These are phyloP conservation scores for Gobionotothen gibberifrons DNA, from an alignment of 2,797 vertebrate species.

Conservation along the genomic window DNA sequence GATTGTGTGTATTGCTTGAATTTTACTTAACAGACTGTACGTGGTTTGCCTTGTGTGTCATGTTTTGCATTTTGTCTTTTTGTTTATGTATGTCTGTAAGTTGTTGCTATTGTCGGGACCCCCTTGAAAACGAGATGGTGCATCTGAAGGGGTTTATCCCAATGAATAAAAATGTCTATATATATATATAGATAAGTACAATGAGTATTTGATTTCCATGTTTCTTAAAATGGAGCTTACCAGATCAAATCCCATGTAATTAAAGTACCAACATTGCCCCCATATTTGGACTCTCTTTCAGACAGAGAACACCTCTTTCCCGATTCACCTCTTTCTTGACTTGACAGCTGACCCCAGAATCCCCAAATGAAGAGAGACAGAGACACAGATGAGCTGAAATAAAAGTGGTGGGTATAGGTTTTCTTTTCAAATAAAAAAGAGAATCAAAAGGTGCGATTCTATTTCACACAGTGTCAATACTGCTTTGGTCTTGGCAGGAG, in stretches of 20 bases:
- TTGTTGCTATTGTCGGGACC: too few species aligned
- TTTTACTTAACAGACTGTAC: too few species aligned
- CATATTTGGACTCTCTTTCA: background rate
- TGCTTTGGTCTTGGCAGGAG: slow-evolving; percentile 33
- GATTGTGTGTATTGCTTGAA: too few species aligned
- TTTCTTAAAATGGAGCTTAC: background rate
- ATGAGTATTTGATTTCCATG: background rate
- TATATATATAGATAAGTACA: background rate
- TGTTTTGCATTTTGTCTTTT: too few species aligned
- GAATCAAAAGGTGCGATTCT: slow-evolving; percentile 14
- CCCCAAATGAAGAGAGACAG: slow-evolving; percentile 23
- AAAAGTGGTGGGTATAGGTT: slow-evolving; percentile 25
- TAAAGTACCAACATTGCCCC: background rate
- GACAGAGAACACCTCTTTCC: background rate
- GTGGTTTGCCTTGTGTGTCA: too few species aligned
- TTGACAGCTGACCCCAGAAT: slow-evolving; percentile 37
- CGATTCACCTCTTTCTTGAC: slow-evolving; percentile 27
- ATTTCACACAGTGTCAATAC: slow-evolving; percentile 39
- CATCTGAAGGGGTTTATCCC: too few species aligned
- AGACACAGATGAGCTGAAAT: slow-evolving; percentile 8
- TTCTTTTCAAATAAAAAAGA: slow-evolving; percentile 20
- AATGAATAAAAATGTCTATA: too few species aligned
- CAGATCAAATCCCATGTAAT: background rate
- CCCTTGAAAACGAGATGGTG: too few species aligned
- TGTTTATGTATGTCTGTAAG: too few species aligned